Percentiles rank a stretch among this genome's conserved stretches.
Evolutionary conservation across 2,113 vertebrate species (phyloP).

Genomic region (Puntigrus tetrazona): DNA sequence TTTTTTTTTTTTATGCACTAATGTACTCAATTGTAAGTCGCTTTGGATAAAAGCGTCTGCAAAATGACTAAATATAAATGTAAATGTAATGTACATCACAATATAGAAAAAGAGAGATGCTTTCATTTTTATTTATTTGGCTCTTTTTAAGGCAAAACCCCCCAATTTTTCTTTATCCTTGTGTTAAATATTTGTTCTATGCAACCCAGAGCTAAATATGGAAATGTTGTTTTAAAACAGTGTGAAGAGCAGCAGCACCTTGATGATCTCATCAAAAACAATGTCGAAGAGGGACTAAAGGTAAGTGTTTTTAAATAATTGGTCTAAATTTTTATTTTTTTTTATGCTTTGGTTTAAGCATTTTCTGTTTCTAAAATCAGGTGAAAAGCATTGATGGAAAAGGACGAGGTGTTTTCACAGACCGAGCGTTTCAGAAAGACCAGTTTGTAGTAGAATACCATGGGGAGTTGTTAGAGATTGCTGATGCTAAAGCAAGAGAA

Average conservation of each 20-base stretch:
- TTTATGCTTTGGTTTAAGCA: neutral
- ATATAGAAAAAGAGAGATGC: neutral
- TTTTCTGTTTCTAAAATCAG: constrained; percentile 65
- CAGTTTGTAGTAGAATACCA: constrained; percentile 76
- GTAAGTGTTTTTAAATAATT: constrained; percentile 66
- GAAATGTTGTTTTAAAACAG: constrained; percentile 67
- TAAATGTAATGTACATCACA: too few species aligned
- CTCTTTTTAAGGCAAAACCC: neutral
- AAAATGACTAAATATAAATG: too few species aligned
- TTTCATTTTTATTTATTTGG: neutral
- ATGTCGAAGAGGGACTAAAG: constrained; percentile 91
- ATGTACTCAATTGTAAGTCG: too few species aligned
- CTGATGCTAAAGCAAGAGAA: constrained; percentile 86
- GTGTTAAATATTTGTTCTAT: neutral
- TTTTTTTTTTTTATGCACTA: too few species aligned
- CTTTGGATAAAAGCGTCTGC: too few species aligned
- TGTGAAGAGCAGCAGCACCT: constrained; percentile 85
- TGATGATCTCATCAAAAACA: constrained; percentile 85
- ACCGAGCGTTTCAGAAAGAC: constrained; percentile 64
- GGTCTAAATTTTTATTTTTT: neutral
- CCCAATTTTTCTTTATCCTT: too few species aligned
- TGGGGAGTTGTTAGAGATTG: constrained; percentile 75
- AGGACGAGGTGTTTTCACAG: constrained; percentile 83
- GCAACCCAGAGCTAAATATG: neutral
- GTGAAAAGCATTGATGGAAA: constrained; percentile 89